A percentile compares a stretch with the other conserved stretches of the same genome.
Conservation (phyloP, 2,113 vertebrate genomes). For the Leptodactylus fuscus region DNA sequence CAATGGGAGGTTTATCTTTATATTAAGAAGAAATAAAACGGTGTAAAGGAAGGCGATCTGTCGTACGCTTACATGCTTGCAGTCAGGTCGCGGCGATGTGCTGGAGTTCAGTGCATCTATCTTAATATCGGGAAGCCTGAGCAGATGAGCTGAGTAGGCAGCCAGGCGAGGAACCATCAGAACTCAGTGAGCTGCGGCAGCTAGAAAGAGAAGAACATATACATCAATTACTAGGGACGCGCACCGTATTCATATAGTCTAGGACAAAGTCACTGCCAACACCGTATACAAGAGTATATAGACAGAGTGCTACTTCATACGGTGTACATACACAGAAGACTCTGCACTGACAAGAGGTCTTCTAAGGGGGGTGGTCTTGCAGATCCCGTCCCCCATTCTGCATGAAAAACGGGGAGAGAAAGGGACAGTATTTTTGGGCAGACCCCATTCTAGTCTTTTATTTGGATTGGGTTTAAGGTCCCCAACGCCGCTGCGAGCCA, state of each 20-base stretch:
- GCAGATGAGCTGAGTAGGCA: conserved; percentile 59
- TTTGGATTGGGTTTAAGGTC: no score
- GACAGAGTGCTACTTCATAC: no score
- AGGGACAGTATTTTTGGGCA: no score
- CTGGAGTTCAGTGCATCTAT: conserved; percentile 63
- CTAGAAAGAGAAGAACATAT: conserved; percentile 60
- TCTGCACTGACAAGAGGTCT: no score
- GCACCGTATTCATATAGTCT: neutral
- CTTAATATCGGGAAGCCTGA: conserved; percentile 58
- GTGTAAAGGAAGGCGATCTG: neutral
- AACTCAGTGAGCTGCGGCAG: conserved; percentile 64
- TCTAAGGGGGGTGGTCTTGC: no score
- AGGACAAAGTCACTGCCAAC: neutral
- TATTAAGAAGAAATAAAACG: neutral
- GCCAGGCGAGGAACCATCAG: conserved; percentile 63
- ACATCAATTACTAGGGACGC: conserved; percentile 29
- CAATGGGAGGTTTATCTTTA: neutral
- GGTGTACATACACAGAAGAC: no score
- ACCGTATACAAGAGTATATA: neutral
- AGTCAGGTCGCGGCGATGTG: conserved; percentile 52
- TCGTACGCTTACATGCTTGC: conserved; percentile 62
- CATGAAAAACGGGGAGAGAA: no score
- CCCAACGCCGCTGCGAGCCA: no score
- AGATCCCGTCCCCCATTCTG: no score
- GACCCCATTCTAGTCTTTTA: no score